Evolutionary conservation across 2,797 vertebrate genomes (phyloP).

Genomic region (Chiroxiphia lanceolata): DNA sequence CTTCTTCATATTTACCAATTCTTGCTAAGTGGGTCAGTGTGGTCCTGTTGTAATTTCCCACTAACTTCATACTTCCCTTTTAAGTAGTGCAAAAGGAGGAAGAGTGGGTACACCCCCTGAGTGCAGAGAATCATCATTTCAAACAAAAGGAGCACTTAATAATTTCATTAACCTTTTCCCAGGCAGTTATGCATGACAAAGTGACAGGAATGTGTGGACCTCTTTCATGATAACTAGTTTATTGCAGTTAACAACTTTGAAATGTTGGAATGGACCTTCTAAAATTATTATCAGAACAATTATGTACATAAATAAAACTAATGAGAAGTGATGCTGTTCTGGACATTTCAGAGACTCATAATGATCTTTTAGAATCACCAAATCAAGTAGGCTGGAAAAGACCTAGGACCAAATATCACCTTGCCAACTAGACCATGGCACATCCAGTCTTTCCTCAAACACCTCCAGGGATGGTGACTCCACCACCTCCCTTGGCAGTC

Average conservation of each 20-base stretch:
- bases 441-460: background rate
- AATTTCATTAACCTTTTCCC: background rate
- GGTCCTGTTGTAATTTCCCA: background rate
- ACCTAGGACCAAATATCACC: background rate
- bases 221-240: background rate
- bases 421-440: background rate
- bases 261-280: background rate
- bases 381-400: background rate
- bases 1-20: background rate
- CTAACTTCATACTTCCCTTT: background rate
- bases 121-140: background rate
- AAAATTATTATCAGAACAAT: background rate
- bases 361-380: background rate
- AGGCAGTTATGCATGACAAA: background rate
- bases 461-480: background rate
- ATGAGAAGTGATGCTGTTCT: background rate
- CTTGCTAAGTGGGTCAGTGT: background rate
- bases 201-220: fast-evolving
- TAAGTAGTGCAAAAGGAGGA: background rate
- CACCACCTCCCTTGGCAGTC: background rate
- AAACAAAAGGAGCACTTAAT: background rate
- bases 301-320: background rate
- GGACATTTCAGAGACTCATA: background rate
- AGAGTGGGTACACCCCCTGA: background rate
- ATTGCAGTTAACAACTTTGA: background rate